These are phyloP conservation scores for Esox lucius DNA, from an alignment of 2,797 vertebrate genomes.

Conservation along the genomic window DNA sequence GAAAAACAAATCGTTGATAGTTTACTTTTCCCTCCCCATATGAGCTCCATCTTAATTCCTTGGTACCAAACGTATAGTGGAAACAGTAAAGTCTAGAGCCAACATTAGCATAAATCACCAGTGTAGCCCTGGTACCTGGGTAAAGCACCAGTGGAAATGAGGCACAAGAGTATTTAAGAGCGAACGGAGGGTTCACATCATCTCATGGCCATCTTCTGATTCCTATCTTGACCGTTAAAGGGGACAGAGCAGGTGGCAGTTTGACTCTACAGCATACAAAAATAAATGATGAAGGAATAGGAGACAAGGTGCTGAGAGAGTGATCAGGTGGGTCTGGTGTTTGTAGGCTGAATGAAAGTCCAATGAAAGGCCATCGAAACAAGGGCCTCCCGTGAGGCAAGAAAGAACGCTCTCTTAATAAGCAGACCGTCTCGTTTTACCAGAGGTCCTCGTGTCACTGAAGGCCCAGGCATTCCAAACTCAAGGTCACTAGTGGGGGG, in stretches of 20 bases:
- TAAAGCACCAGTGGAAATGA: no score
- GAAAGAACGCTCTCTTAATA: constrained; percentile 28
- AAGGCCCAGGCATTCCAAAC: constrained; percentile 37
- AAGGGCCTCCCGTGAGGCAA: neutral
- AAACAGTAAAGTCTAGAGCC: no score
- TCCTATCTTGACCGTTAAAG: neutral
- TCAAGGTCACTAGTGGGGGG: constrained; percentile 1
- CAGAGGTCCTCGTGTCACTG: constrained; percentile 19
- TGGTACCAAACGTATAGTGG: no score
- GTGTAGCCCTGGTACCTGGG: no score
- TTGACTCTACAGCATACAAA: no score
- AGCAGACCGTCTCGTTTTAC: constrained; percentile 47
- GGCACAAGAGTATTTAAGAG: neutral
- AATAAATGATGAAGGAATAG: no score
- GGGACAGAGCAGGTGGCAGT: no score
- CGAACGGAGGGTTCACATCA: neutral
- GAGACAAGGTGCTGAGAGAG: constrained; percentile 5
- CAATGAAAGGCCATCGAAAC: constrained; percentile 51
- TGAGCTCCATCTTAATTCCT: no score
- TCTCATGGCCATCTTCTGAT: neutral
- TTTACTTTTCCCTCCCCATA: no score
- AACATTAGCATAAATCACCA: no score
- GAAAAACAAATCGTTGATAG: no score
- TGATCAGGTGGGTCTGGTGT: constrained; percentile 14
- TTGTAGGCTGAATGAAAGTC: constrained; percentile 45